Percentiles rank a stretch among this genome's conserved stretches.
These are phyloP conservation scores for Artibeus lituratus DNA, from an alignment of 2,797 vertebrate genomes.

Conservation along the genomic window DNA sequence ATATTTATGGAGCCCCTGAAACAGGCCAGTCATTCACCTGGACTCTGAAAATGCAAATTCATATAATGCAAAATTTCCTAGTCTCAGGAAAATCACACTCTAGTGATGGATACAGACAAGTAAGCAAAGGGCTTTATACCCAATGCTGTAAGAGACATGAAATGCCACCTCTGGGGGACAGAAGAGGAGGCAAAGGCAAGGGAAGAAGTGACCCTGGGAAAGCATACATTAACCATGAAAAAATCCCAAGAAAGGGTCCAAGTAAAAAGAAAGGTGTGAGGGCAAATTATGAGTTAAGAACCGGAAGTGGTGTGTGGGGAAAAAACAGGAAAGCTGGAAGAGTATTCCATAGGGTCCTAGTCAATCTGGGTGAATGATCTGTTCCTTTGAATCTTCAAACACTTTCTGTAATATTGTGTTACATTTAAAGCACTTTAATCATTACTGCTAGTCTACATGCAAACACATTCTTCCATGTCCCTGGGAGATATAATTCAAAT, in stretches of 20 bases:
- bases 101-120: neutral
- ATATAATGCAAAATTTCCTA: neutral
- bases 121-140: neutral
- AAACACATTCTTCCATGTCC: conserved; percentile 52
- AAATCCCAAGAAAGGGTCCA: neutral
- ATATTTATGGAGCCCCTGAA: neutral
- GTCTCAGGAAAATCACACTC: neutral
- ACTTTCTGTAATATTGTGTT: conserved; percentile 35
- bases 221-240: neutral
- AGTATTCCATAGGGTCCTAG: neutral
- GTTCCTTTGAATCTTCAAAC: conserved; percentile 43
- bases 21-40: neutral
- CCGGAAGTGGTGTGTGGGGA: neutral
- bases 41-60: neutral
- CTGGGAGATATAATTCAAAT: conserved; percentile 38
- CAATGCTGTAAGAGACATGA: neutral
- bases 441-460: conserved; percentile 28
- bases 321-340: neutral
- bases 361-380: neutral
- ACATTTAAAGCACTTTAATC: conserved; percentile 43
- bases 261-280: neutral
- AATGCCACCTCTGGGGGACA: neutral
- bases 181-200: neutral
- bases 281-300: neutral
- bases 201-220: neutral